These are phyloP conservation scores for Cochlearius cochlearius DNA, from an alignment of 2,113 vertebrate species.

Conservation along the genomic window DNA sequence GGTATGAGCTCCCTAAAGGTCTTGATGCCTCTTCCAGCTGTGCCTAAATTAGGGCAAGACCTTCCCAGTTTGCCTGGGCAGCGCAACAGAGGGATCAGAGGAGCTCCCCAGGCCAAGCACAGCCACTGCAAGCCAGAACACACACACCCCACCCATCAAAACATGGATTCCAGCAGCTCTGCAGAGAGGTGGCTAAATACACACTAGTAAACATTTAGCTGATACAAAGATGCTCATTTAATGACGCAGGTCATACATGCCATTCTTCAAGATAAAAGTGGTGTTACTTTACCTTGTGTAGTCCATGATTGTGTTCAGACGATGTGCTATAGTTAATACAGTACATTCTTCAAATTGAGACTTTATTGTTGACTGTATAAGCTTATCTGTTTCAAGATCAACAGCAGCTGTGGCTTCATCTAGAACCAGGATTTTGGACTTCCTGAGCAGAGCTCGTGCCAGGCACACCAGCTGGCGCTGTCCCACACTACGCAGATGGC, in stretches of 20 bases:
- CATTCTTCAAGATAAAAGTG: neutral
- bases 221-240: neutral
- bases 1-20: neutral
- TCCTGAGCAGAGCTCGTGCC: constrained; percentile 91
- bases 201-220: neutral
- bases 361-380: constrained; percentile 94
- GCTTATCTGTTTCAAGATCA: constrained; percentile 91
- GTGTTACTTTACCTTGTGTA: constrained; percentile 81
- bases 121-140: neutral
- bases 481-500: constrained; percentile 76
- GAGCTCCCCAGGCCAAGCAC: neutral
- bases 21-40: neutral
- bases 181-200: neutral
- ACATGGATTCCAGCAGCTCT: neutral
- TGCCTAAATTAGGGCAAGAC: neutral
- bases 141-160: neutral
- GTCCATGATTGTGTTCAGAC: constrained; percentile 96
- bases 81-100: neutral
- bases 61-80: neutral
- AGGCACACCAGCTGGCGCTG: constrained; percentile 94
- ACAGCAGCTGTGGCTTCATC: constrained; percentile 97
- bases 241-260: neutral
- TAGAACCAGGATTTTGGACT: constrained; percentile 91
- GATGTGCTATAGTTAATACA: constrained; percentile 92
- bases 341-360: constrained; percentile 91